A percentile compares a stretch with the other conserved stretches of the same genome.
phyloP scores from a whole-genome alignment of 2,888 invertebrate species.

The Caenorhabditis macrosperma region DNA sequence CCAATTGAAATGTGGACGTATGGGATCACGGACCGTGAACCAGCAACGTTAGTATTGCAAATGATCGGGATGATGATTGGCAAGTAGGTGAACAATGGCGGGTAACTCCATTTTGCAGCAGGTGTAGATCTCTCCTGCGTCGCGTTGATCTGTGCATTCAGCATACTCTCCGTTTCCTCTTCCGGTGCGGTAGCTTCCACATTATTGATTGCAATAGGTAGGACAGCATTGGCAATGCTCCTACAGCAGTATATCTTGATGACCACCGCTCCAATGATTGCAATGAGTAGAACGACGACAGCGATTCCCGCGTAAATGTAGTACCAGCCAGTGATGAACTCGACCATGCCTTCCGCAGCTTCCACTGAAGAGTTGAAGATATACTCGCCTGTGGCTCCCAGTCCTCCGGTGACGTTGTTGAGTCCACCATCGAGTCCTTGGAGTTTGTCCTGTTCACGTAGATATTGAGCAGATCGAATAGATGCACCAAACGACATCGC shows the following conservation, averaged over 20 bases:
- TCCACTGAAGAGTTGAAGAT: background rate
- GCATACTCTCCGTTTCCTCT: too few relatives aligned
- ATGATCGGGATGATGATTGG: constrained; percentile 27
- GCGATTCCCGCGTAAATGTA: background rate
- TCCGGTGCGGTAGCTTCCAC: background rate
- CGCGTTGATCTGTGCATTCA: background rate
- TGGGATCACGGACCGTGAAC: background rate
- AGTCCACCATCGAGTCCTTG: background rate
- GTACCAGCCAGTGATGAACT: background rate
- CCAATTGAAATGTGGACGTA: constrained; percentile 12
- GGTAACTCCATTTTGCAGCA: background rate
- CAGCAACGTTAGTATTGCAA: background rate
- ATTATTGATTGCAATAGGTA: background rate
- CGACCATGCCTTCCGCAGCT: background rate
- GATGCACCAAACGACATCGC: constrained; percentile 18
- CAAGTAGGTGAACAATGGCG: constrained; percentile 43
- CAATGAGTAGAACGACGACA: background rate
- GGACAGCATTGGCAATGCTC: background rate
- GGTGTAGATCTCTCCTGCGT: too few relatives aligned
- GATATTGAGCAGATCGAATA: constrained; percentile 20
- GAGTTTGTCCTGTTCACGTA: background rate
- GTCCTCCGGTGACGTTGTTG: background rate
- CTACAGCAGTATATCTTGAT: background rate
- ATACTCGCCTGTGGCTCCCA: background rate
- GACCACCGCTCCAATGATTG: background rate